These are phyloP conservation scores for Tetraodon nigroviridis DNA, from an alignment of 2,113 vertebrate species.

Conservation along the genomic window DNA sequence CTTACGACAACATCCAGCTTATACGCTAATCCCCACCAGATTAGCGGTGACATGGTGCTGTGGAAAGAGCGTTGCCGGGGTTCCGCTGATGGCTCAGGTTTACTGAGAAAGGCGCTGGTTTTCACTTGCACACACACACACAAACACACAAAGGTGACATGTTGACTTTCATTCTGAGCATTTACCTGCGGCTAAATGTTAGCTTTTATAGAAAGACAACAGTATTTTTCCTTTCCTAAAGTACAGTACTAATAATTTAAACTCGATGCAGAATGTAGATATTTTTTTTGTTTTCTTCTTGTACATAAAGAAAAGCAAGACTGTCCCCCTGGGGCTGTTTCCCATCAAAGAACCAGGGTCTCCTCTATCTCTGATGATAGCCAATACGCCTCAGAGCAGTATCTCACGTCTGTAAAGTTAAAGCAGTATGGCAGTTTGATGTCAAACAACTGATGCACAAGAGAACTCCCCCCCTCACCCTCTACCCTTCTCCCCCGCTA, in stretches of 20 bases:
- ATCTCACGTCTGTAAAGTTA: constrained; percentile 37
- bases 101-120: background rate
- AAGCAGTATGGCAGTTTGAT: constrained; percentile 35
- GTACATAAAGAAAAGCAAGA: constrained; percentile 3
- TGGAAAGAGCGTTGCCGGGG: background rate
- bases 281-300: background rate
- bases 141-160: too few species aligned
- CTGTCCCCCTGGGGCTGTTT: background rate
- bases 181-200: too few species aligned
- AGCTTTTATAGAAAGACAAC: too few species aligned
- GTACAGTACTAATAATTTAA: too few species aligned
- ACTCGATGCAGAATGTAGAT: background rate
- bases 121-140: too few species aligned
- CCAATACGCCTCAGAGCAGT: constrained; percentile 20
- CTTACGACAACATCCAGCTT: too few species aligned
- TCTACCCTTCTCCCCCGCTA: background rate
- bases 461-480: background rate
- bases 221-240: too few species aligned
- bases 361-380: constrained; percentile 29
- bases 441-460: constrained; percentile 7
- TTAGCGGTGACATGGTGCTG: background rate
- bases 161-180: too few species aligned
- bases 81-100: background rate
- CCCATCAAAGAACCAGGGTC: constrained; percentile 16
- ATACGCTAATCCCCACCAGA: background rate